These are phyloP conservation scores for Phania funesta DNA, from an alignment of 2,888 invertebrate species.

Conservation along the genomic window DNA sequence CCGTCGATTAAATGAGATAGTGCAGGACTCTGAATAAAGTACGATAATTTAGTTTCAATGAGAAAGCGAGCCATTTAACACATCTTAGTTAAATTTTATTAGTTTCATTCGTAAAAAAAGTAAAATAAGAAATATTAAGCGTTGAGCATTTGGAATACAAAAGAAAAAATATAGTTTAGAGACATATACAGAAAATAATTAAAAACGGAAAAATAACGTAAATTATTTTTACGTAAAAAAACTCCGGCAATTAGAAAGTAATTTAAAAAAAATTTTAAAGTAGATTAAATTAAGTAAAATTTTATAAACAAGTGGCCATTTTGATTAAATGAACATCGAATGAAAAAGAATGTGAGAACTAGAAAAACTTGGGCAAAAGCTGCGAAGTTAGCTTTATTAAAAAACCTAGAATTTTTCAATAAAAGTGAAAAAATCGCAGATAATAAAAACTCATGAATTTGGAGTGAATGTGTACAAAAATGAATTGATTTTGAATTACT, in stretches of 20 bases:
- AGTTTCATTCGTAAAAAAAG: background rate
- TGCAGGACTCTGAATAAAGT: slow-evolving; percentile 6
- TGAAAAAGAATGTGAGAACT: slow-evolving; percentile 52
- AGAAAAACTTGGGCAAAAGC: slow-evolving; percentile 60
- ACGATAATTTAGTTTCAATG: slow-evolving; percentile 70
- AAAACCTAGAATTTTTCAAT: slow-evolving; percentile 36
- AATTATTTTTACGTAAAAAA: background rate
- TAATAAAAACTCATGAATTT: background rate
- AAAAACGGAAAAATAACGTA: background rate
- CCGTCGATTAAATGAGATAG: slow-evolving; percentile 44
- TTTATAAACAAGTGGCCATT: slow-evolving; percentile 67
- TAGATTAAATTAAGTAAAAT: background rate
- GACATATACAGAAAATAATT: background rate
- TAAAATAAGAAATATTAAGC: slow-evolving; percentile 29
- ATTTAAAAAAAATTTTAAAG: slow-evolving; percentile 8
- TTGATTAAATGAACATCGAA: slow-evolving; percentile 62
- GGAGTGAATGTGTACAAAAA: background rate
- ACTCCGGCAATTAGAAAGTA: slow-evolving; percentile 29
- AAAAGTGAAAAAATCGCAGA: background rate
- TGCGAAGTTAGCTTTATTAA: slow-evolving; percentile 21
- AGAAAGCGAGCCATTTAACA: slow-evolving; percentile 72
- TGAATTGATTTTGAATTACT: background rate
- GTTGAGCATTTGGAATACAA: background rate
- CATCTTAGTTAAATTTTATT: background rate
- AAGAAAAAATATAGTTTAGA: background rate